A percentile compares a stretch with the other conserved stretches of the same genome.
These are phyloP conservation scores for Mythimna albipuncta DNA, from an alignment of 2,888 invertebrate genomes.

Conservation along the genomic window DNA sequence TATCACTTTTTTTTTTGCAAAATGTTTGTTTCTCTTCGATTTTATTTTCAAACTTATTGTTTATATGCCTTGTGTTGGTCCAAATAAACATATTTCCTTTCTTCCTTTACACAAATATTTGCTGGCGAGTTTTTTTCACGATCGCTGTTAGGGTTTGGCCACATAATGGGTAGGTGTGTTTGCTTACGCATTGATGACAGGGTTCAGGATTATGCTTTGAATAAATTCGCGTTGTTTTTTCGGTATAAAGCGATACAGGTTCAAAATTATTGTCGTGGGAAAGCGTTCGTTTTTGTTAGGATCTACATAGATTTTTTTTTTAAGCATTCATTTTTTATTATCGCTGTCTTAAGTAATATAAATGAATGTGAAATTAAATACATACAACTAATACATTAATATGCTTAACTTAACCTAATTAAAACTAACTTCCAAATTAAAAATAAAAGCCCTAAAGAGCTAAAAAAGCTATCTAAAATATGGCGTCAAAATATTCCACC, in stretches of 20 bases:
- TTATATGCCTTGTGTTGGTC: background rate
- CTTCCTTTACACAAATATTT: conserved; percentile 53
- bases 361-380: too few species aligned
- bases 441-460: too few species aligned
- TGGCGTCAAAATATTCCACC: too few species aligned
- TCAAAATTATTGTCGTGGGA: background rate
- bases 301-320: too few species aligned
- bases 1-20: too few species aligned
- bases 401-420: too few species aligned
- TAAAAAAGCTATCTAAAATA: too few species aligned
- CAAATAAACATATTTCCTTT: background rate
- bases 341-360: too few species aligned
- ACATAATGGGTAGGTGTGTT: conserved; percentile 41
- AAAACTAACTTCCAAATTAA: too few species aligned
- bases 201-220: conserved; percentile 11
- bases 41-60: background rate
- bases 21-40: too few species aligned
- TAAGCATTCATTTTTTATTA: too few species aligned
- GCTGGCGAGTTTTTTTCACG: conserved; percentile 49
- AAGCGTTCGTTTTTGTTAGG: background rate
- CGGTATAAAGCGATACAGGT: conserved; percentile 5
- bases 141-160: conserved; percentile 24
- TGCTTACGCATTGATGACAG: conserved; percentile 29
- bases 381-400: too few species aligned
- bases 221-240: conserved; percentile 10